Percentiles rank a stretch among this genome's conserved stretches.
phyloP scores from a whole-genome alignment of 2,888 invertebrate genomes.

The Altica lythri region DNA sequence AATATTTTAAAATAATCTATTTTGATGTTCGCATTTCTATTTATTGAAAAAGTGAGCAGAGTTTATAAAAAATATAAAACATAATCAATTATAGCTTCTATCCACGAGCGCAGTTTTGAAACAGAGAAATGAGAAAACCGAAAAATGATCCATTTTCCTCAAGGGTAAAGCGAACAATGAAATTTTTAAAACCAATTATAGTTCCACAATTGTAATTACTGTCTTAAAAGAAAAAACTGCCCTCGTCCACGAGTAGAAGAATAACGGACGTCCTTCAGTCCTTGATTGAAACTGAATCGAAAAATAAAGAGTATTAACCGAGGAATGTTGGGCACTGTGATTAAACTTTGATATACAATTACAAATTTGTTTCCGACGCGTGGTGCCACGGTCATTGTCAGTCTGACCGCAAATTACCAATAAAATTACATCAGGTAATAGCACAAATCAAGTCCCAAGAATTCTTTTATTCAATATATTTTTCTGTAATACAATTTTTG shows the following conservation, averaged over 20 bases:
- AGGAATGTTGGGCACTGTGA: conserved; percentile 43
- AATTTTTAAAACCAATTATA: too few relatives aligned
- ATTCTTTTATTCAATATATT: conserved; percentile 17
- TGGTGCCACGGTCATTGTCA: conserved; percentile 53
- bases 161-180: too few relatives aligned
- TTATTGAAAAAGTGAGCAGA: too few relatives aligned
- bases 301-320: conserved; percentile 36
- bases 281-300: conserved; percentile 37
- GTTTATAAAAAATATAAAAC: too few relatives aligned
- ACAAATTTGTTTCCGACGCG: conserved; percentile 54
- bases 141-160: too few relatives aligned
- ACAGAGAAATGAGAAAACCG: too few relatives aligned
- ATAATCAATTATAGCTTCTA: too few relatives aligned
- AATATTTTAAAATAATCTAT: too few relatives aligned
- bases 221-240: neutral
- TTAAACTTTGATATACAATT: conserved; percentile 53
- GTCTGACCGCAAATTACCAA: conserved; percentile 55
- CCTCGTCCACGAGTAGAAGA: neutral
- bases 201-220: too few relatives aligned
- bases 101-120: too few relatives aligned
- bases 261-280: conserved; percentile 25
- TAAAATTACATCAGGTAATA: conserved; percentile 51
- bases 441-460: conserved; percentile 36
- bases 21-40: too few relatives aligned
- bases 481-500: too few relatives aligned